Base-by-base conservation (phyloP, 2,888 invertebrate genomes). In the Bugulina stolonifera region DNA sequence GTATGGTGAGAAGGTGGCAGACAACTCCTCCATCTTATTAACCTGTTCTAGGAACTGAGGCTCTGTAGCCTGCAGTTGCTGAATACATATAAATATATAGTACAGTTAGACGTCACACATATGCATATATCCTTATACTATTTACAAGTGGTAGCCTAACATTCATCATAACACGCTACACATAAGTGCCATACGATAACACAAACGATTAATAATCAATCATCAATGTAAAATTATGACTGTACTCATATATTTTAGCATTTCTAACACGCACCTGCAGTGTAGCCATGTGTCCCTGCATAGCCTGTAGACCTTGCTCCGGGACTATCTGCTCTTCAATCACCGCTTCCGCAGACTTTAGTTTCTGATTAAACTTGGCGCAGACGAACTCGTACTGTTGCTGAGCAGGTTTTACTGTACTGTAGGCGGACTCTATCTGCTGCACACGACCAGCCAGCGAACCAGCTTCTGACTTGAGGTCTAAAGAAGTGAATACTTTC, bases 231-330 rank as follows among this genome's bases (percentile, higher is more conserved):
- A n/a, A n/a, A n/a, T n/a, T n/a, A n/a, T n/a, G n/a, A n/a, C n/a
- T n/a, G n/a, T n/a, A n/a, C n/a, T n/a, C n/a, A n/a, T n/a, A n/a
- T n/a, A n/a, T n/a, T n/a, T n/a, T n/a, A n/a, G n/a, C n/a, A n/a
- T n/a, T n/a, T n/a, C n/a, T n/a, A n/a, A 23, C 22, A 23, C 3
- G 55, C 55, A 64, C 64, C 64, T 64, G 5, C 2, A 64, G 32
- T 18, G 64, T 18, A 18, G 64, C 32, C 64, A 64, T 27, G 27
- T 64, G 64, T 10, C n/a, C 27, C 27, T 34, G 64, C 64, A 64
- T 64, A 64, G 64, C 64, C 34, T 64, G 32, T 29, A 64, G 64
- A 25, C 64, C 64, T 64, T 64, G 64, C 64, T 64, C 64, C n/a
- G 64, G 64, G n/a, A 27, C 18, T 64, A 64, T 64, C 32, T 32